Base-by-base conservation (phyloP, 30 jellyfish, hydroid and myxozoan species). In the Rhopilema esculentum region DNA sequence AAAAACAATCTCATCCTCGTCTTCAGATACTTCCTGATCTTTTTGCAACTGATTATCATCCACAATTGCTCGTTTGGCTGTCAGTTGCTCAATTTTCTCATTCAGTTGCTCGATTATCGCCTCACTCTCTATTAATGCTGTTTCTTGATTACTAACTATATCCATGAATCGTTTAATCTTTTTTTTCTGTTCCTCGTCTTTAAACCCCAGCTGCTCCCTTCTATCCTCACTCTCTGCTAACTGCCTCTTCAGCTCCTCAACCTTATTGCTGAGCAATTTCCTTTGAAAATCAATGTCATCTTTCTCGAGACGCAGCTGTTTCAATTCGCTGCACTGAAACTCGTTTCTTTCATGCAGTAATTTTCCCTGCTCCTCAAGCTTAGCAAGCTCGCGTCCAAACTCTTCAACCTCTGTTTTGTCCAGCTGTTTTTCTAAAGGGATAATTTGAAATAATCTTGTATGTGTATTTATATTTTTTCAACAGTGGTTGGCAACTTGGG, bases 101-200 rank as follows among this genome's bases (percentile, higher is more conserved):
- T 92, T 92, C 68, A 86, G 70, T 72, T 92, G 94, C 22, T 92
- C 96, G 17, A 92, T 92, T 18, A 92, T 50, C 27, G 61, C 68
- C 30, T 85, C 98, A 48, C 92, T 92, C 24, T 85, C 98, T 7
- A 65, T 84, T 19, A 92, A 69, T 0, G 88, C 96, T 0, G 93
- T 77, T 80, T 80, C 97, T 57, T 92, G 96, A 57, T 92, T 93
- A 17, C 79, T 72, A 31, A 79, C 48, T 4, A 86, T 67, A 17
- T 67, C 28, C 29, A 80, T 91, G 66, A 64, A 85, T 33, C 84
- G 80, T 52, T 63, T 83, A 15, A 86, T 72, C 49, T 81, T 92
- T 27, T 25, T 73, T 7, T 48, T 27, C 24, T 74, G 75, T 64
- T 82, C 97, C 40, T 92, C 97, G 27, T 81, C 90, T 53, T 83